Percentiles rank a stretch among this genome's conserved stretches.
These are phyloP conservation scores for Mechanitis messenoides DNA, from an alignment of 2,888 invertebrate genomes.

Conservation along the genomic window DNA sequence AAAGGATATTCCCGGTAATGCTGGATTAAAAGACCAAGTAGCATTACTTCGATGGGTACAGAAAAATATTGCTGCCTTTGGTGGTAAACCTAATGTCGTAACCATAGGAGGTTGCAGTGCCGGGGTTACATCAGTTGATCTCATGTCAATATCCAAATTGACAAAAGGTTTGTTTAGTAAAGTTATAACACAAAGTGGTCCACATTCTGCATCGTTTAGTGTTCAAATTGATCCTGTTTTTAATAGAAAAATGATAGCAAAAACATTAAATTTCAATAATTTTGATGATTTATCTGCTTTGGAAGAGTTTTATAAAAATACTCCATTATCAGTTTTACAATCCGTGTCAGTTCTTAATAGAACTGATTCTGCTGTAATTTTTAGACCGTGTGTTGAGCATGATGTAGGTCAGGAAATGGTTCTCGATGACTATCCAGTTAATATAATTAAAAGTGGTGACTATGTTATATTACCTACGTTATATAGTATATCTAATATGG, in stretches of 20 bases:
- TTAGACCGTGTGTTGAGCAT: slow-evolving; percentile 41
- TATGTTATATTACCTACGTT: slow-evolving; percentile 43
- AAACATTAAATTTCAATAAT: slow-evolving; percentile 35
- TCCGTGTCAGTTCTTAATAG: slow-evolving; percentile 22
- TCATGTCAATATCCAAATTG: slow-evolving; percentile 44
- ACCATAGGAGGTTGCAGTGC: slow-evolving; percentile 51
- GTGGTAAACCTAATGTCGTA: slow-evolving; percentile 54
- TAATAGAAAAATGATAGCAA: slow-evolving; percentile 44
- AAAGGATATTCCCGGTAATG: slow-evolving; percentile 50
- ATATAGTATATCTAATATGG: slow-evolving; percentile 44
- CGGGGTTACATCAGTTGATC: slow-evolving; percentile 46
- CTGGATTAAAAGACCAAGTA: slow-evolving; percentile 58
- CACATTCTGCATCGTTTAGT: slow-evolving; percentile 35
- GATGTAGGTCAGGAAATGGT: slow-evolving; percentile 39
- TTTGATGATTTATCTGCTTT: slow-evolving; percentile 40
- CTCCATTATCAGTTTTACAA: slow-evolving; percentile 34
- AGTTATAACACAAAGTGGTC: slow-evolving; percentile 49
- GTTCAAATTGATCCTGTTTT: slow-evolving; percentile 45
- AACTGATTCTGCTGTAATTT: slow-evolving; percentile 30
- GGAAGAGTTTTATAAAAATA: slow-evolving; percentile 46
- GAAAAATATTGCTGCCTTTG: slow-evolving; percentile 48
- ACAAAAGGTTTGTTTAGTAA: slow-evolving; percentile 47
- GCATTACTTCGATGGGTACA: slow-evolving; percentile 41
- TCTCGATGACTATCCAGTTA: slow-evolving; percentile 40
- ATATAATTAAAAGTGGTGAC: slow-evolving; percentile 39